Evolutionary conservation across 2,888 invertebrate species (phyloP), one percentile per base, ranked within the genome.

Genomic region (Pteria penguin): DNA sequence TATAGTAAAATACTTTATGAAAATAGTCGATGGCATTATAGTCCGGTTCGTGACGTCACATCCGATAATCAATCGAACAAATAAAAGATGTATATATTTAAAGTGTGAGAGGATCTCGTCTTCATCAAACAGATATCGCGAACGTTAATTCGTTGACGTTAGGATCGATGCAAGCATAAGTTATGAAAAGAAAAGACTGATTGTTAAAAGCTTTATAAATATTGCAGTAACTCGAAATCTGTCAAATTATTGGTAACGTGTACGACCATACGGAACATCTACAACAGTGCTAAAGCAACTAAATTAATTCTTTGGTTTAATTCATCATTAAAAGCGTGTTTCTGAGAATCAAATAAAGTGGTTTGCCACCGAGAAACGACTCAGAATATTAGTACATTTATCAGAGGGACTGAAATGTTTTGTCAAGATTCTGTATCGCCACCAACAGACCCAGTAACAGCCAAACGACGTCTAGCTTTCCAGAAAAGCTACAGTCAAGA

Each of bases 401-500:
- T 45, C 45, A 45, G 45, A 45, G 2, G n/a, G 33, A n/a, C 26
- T 11, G 22, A 29, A 11, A 57, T 72, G 72, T 72, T 63, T 24
- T 29, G 45, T n/a, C 29, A 60, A 57, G 69, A 69, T 22, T 24
- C 55, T 24, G 31, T 33, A 11, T 27, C 55, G 5, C 78, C 78
- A 66, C 72, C 80, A 0, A 68, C 81, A 0, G 87, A 88, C 36
- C 69, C 82, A 3, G 87, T 87, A 18, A 84, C 87, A 1, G 89
- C 85, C 0, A 86, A 87, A 63, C 76, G 90, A 31, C 80, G 90
- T 22, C 79, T 90, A 27, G 90, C 90, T 3, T 90, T 90, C 73
- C 89, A 89, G 80, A 90, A 90, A 79, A 87, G 89, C 67, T 90
- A 89, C 82, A 90, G 90, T 61, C 87, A 89, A 68, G 90, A 90